These are phyloP conservation scores for Loriculus beryllinus DNA, from an alignment of 2,797 vertebrate species.

Conservation along the genomic window DNA sequence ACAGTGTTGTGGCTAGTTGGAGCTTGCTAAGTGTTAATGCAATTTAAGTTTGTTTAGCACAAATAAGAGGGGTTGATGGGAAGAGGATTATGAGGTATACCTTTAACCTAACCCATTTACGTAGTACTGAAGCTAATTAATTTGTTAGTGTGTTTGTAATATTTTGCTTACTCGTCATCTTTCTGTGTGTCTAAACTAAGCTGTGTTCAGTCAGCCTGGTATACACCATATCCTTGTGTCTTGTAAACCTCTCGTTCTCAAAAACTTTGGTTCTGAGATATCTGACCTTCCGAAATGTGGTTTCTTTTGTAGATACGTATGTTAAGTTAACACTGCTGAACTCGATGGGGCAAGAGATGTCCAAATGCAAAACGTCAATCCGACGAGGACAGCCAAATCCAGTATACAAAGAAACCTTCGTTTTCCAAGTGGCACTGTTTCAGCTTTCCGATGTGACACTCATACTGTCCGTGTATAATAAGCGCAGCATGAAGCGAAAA, in stretches of 20 bases:
- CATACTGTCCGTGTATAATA: conserved; percentile 96
- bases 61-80: neutral
- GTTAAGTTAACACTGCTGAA: conserved; percentile 96
- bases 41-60: conserved; percentile 66
- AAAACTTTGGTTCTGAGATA: neutral
- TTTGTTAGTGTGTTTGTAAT: conserved; percentile 23
- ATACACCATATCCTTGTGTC: conserved; percentile 73
- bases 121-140: neutral
- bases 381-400: conserved; percentile 95
- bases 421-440: conserved; percentile 97
- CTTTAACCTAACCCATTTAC: conserved; percentile 34
- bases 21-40: conserved; percentile 81
- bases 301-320: conserved; percentile 86
- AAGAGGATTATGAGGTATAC: conserved; percentile 75
- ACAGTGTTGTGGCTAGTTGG: conserved; percentile 76
- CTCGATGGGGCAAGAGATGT: conserved; percentile 99
- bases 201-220: conserved; percentile 55
- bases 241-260: neutral
- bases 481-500: conserved; percentile 97
- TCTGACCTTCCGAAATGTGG: conserved; percentile 19
- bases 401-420: conserved; percentile 95
- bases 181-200: conserved; percentile 21
- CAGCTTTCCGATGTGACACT: conserved; percentile 98
- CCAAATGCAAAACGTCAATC: conserved; percentile 96
- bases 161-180: conserved; percentile 75